Base-by-base conservation (phyloP, 2,113 vertebrate genomes). In the Percopsis transmontana region DNA sequence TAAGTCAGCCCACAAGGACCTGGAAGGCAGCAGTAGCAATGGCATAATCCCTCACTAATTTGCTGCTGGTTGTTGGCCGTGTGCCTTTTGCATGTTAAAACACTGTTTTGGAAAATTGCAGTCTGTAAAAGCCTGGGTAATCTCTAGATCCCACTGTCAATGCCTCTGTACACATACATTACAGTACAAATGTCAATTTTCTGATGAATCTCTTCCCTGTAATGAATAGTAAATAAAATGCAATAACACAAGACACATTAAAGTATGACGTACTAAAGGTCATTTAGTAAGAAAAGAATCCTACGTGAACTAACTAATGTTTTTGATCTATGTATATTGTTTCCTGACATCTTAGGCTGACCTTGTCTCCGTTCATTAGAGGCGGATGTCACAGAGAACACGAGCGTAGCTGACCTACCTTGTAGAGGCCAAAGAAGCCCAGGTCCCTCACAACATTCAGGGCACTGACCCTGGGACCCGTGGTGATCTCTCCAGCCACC, bases 401-500 rank as follows among this genome's bases (percentile, higher is more conserved):
- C 23, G 62, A 19, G 79, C 82, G 76, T 70, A 73, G 70, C 57
- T 81, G 84, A 93, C 92, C 0, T 93, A 99, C 97, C 96, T 99
- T 99, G 82, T 99, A 99, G 77, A 99, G 94, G 66, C 97, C 97
- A 74, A 98, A 96, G 88, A 99, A 95, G 62, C 97, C 97, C 62
- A 99, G 91, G 57, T 99, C 96, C 45, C 93, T 86, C 18, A 99
- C 77, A 2, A 99, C 96, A 52, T 68, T 95, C 61, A 99, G 92
- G 39, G 97, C 96, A 50, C 95, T 97, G 91, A 99, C 96, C 70
- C 96, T 89, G 58, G 96, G 95, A 19, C 96, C 96, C 0, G 96
- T 98, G 60, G 97, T 98, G 85, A 98, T 99, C 86, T 99, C 97
- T 80, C 97, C 97, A 1, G 97, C 97, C 60, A 99, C 97, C 91